These are phyloP conservation scores for Phodopus roborovskii DNA, from an alignment of 2,113 vertebrate species.

Conservation along the genomic window DNA sequence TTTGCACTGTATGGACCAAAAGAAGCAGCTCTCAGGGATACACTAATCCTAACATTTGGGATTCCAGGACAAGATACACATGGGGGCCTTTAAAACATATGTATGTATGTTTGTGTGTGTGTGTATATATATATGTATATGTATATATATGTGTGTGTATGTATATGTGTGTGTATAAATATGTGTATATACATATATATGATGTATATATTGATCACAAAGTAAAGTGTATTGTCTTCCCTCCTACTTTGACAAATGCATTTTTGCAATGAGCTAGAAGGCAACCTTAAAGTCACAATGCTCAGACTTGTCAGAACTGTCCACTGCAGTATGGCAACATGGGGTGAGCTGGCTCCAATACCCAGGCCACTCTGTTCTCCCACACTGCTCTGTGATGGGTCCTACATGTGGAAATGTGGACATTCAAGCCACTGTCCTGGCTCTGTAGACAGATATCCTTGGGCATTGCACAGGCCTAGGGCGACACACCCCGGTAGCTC, in stretches of 20 bases:
- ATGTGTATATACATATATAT: not conserved
- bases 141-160: no score
- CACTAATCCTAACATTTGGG: not conserved
- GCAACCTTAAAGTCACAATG: slow-evolving; percentile 53
- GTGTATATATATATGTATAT: no score
- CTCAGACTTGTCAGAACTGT: slow-evolving; percentile 12
- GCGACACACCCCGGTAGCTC: not conserved
- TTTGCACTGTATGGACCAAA: not conserved
- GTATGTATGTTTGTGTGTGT: no score
- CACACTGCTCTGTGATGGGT: not conserved
- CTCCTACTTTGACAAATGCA: not conserved
- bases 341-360: not conserved
- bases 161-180: not conserved
- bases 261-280: slow-evolving; percentile 10
- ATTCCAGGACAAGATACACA: not conserved
- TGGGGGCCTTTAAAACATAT: not conserved
- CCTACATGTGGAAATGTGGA: not conserved
- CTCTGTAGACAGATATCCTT: not conserved
- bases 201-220: not conserved
- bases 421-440: not conserved
- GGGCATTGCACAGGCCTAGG: not conserved
- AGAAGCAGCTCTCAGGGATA: not conserved
- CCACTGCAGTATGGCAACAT: not conserved
- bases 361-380: not conserved
- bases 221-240: not conserved